Evolutionary conservation across 2,113 vertebrate species (phyloP), one percentile per base, ranked within the genome.

Genomic region (Phalacrocorax pelagicus): DNA sequence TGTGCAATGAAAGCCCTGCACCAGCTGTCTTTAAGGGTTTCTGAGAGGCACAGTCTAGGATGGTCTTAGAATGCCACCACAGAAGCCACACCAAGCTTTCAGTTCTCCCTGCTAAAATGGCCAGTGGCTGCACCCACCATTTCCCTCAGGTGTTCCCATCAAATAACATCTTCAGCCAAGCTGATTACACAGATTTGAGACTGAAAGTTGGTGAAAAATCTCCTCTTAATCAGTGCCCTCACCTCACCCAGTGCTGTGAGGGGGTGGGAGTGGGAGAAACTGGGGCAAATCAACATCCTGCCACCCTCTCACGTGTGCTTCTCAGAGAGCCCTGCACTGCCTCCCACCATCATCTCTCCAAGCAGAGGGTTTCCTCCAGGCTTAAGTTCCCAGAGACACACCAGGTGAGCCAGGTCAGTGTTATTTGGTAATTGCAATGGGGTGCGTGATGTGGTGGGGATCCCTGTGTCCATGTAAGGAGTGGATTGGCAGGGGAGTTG

Each of bases 311-410:
- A 0, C 5, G 15, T 24, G 42, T 32, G 67, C 26, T 61, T 52
- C 32, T 62, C 13, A 14, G 66, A 71, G 14, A 80, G 26, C 26
- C 23, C 23, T 49, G 54, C 16, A 5, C 67, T 83, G 73, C 42
- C 36, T 89, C 24, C 73, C 59, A 20, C 29, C 0, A 2, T 5
- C 72, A 30, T 7, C 34, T 22, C 40, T 77, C 18, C 83, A 46
- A 38, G 49, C 26, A 81, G 22, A 40, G 58, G 5, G 1, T 20
- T 54, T 77, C 6, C 36, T 73, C 23, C 36, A 19, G 63, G 36
- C 16, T 70, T 70, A 16, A 84, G n/a, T 34, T 52, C 34, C 29
- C 5, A 2, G 55, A 66, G 15, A 29, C 32, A 23, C 0, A 0
- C 20, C 55, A 51, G 61, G 65, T 66, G 73, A 74, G 55, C 6